Evolutionary conservation across 53 echinoderm and acorn worm genomes (phyloP).

Genomic region (Astropecten irregularis): DNA sequence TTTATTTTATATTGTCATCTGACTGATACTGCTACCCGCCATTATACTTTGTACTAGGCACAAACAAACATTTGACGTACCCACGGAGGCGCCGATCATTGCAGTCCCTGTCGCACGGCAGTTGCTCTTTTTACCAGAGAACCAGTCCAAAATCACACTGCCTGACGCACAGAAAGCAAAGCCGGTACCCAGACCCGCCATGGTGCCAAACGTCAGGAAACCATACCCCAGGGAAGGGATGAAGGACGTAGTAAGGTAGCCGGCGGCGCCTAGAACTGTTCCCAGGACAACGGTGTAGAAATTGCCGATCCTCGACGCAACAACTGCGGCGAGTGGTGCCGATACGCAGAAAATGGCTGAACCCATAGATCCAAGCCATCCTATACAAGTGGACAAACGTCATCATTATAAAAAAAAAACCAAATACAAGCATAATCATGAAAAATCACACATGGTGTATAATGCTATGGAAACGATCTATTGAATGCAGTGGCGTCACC

Average conservation of each 20-base stretch:
- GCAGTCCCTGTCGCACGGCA: not conserved
- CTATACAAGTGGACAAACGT: too few relatives aligned
- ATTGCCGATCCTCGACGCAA: not conserved
- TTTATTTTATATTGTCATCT: too few relatives aligned
- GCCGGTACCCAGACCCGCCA: not conserved
- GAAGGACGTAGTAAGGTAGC: not conserved
- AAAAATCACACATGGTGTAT: too few relatives aligned
- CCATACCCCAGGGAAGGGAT: not conserved
- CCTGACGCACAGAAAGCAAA: not conserved
- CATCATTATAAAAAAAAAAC: too few relatives aligned
- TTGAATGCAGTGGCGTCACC: too few relatives aligned
- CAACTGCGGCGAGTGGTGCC: not conserved
- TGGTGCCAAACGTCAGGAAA: not conserved
- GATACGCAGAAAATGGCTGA: not conserved
- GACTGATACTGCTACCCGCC: too few relatives aligned
- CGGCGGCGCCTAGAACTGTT: not conserved
- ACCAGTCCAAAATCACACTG: not conserved
- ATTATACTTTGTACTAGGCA: too few relatives aligned
- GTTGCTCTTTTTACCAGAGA: not conserved
- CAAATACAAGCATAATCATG: too few relatives aligned
- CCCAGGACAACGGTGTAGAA: not conserved
- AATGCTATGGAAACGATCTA: too few relatives aligned
- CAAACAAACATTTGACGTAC: too few relatives aligned
- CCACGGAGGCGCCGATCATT: not conserved
- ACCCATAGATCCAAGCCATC: not conserved